Evolutionary conservation across 2,797 vertebrate species (phyloP).

Genomic region (Enteromius viviparus): DNA sequence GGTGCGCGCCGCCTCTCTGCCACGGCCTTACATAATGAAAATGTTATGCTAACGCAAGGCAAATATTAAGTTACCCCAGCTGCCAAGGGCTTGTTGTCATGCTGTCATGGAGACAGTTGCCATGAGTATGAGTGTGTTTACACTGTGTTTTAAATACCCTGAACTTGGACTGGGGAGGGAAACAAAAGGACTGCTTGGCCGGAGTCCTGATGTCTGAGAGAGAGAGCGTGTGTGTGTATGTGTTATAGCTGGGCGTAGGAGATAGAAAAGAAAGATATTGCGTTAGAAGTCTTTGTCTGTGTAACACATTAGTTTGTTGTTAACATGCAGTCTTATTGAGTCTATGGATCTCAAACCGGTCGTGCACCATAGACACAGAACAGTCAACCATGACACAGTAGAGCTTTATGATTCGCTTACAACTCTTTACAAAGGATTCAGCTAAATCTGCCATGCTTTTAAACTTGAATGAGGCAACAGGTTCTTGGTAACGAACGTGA

Average conservation of each 20-base stretch:
- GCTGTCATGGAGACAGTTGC: conserved; percentile 87
- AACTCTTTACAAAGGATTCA: neutral
- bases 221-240: conserved; percentile 33
- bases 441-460: neutral
- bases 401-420: neutral
- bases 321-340: neutral
- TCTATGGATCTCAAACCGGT: neutral
- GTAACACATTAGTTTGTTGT: conserved; percentile 23
- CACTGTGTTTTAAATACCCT: conserved; percentile 79
- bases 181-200: conserved; percentile 52
- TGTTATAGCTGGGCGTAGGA: conserved; percentile 22
- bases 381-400: conserved; percentile 24
- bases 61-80: conserved; percentile 83
- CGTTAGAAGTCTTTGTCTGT: conserved; percentile 43
- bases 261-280: conserved; percentile 40
- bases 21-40: conserved; percentile 61
- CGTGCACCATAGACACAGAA: neutral
- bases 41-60: conserved; percentile 66
- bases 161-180: conserved; percentile 73
- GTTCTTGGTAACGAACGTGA: neutral
- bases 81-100: conserved; percentile 82
- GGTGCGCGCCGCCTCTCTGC: conserved; percentile 43
- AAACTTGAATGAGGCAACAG: neutral
- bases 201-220: conserved; percentile 38
- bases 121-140: conserved; percentile 84